Conservation (phyloP, 1,140 invertebrate genomes). For the Dendroctonus valens region DNA sequence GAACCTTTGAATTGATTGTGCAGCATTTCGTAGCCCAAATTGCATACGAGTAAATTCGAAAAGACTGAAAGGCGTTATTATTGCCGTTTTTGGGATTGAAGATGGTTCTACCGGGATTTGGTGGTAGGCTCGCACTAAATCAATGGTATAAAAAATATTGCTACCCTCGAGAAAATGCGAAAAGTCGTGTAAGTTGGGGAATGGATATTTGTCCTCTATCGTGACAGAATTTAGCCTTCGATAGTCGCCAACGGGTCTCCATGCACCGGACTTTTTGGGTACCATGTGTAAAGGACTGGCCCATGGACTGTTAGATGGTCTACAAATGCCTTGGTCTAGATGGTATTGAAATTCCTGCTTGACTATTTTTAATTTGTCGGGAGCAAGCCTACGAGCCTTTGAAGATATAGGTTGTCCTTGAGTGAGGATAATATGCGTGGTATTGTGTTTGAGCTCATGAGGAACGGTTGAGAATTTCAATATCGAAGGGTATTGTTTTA, state of each 20-base stretch:
- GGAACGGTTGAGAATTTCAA: neutral
- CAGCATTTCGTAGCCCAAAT: neutral
- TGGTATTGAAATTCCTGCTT: constrained; percentile 46
- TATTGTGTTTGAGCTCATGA: neutral
- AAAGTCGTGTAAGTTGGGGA: constrained; percentile 14
- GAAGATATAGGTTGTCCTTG: constrained; percentile 47
- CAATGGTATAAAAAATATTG: constrained; percentile 49
- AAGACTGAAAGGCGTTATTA: neutral
- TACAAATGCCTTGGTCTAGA: constrained; percentile 30
- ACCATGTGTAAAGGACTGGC: constrained; percentile 49
- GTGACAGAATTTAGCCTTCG: constrained; percentile 52
- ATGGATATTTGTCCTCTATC: constrained; percentile 45
- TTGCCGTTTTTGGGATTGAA: constrained; percentile 38
- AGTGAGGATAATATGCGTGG: neutral
- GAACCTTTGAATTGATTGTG: constrained; percentile 52
- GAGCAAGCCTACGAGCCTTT: constrained; percentile 47
- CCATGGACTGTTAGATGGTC: constrained; percentile 49
- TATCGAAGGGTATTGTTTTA: neutral
- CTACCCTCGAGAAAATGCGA: constrained; percentile 36
- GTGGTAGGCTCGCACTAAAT: constrained; percentile 50
- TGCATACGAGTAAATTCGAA: neutral
- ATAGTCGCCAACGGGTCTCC: constrained; percentile 51
- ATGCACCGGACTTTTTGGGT: constrained; percentile 47
- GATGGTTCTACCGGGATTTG: constrained; percentile 45
- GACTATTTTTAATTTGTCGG: constrained; percentile 42